phyloP scores from a whole-genome alignment of 1,140 invertebrate genomes.

The Ptiloglossa arizonensis region DNA sequence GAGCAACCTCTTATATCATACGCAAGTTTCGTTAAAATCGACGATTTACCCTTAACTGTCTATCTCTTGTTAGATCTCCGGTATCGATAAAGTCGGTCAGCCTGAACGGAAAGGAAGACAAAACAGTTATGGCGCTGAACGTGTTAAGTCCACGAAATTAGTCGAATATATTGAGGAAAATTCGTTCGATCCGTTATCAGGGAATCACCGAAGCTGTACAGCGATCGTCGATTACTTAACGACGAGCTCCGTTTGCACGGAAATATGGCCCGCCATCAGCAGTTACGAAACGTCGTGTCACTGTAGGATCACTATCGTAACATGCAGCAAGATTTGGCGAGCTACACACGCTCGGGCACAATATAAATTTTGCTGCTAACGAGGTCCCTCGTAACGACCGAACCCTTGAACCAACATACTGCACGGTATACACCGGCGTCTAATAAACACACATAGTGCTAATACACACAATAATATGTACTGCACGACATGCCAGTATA shows the following conservation, averaged over 20 bases:
- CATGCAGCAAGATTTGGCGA: slow-evolving; percentile 39
- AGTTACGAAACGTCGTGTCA: slow-evolving; percentile 45
- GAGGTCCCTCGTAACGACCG: slow-evolving; percentile 40
- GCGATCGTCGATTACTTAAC: slow-evolving; percentile 37
- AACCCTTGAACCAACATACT: slow-evolving; percentile 47
- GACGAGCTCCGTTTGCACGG: neutral
- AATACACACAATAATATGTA: slow-evolving; percentile 50
- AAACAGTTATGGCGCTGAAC: too few species aligned
- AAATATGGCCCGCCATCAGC: slow-evolving; percentile 30
- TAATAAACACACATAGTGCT: slow-evolving; percentile 43
- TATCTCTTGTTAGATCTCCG: too few species aligned
- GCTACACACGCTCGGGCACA: slow-evolving; percentile 3
- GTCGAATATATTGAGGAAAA: neutral
- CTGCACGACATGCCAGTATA: slow-evolving; percentile 21
- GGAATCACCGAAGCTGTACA: neutral
- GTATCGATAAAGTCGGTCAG: too few species aligned
- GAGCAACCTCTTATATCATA: too few species aligned
- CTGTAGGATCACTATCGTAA: slow-evolving; percentile 40
- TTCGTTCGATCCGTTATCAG: neutral
- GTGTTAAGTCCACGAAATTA: neutral
- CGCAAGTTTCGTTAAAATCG: too few species aligned
- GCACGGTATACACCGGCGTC: slow-evolving; percentile 35
- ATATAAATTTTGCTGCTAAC: slow-evolving; percentile 47
- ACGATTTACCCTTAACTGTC: too few species aligned
- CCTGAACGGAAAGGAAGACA: too few species aligned